These are phyloP conservation scores for Tyto alba DNA, from an alignment of 2,113 vertebrate genomes.

Conservation along the genomic window DNA sequence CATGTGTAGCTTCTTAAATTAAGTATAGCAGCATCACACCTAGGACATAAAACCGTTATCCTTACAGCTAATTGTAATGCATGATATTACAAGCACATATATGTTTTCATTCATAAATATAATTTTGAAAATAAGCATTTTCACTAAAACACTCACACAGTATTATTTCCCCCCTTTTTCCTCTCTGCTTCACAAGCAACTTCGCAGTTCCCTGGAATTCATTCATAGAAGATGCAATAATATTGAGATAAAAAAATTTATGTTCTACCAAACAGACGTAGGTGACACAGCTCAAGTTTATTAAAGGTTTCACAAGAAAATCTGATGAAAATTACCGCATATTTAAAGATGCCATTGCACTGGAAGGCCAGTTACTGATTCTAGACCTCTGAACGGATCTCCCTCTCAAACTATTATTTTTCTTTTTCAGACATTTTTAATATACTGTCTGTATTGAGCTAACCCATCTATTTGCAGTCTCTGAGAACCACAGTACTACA, in stretches of 20 bases:
- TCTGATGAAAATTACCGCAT: background rate
- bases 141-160: background rate
- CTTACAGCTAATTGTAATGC: background rate
- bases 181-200: background rate
- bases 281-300: background rate
- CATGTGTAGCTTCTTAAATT: background rate
- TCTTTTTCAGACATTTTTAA: background rate
- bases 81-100: background rate
- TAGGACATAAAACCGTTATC: background rate
- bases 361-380: background rate
- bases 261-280: background rate
- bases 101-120: background rate
- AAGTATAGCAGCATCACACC: background rate
- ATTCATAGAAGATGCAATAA: background rate
- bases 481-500: conserved; percentile 17
- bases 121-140: background rate
- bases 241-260: background rate
- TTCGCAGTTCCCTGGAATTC: background rate
- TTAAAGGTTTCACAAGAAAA: background rate
- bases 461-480: background rate
- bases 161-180: background rate
- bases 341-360: background rate
- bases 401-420: background rate
- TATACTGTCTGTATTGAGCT: background rate
- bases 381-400: background rate